A percentile compares a stretch with the other conserved stretches of the same genome.
These are phyloP conservation scores for Periphyllus acericola DNA, from an alignment of 2,888 invertebrate genomes.

Conservation along the genomic window DNA sequence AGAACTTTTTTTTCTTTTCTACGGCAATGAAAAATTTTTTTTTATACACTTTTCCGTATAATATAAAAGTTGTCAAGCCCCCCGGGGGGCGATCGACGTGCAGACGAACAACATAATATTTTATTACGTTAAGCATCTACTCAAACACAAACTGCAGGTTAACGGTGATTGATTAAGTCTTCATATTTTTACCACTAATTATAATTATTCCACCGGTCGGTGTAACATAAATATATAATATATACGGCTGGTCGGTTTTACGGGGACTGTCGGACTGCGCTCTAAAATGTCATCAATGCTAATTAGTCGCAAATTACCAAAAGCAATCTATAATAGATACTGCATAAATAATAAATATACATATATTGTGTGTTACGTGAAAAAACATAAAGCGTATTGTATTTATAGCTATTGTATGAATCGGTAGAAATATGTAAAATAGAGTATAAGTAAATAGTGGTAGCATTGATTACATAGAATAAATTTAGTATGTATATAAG, in stretches of 20 bases:
- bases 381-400: not conserved
- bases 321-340: not conserved
- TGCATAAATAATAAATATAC: not conserved
- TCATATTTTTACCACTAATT: not conserved
- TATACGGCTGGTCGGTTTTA: no score
- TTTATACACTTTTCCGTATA: not conserved
- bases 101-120: no score
- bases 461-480: no score
- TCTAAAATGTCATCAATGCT: not conserved
- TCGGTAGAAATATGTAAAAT: not conserved
- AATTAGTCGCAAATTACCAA: not conserved
- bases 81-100: not conserved
- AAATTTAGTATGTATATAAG: no score
- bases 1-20: not conserved
- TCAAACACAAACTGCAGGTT: not conserved
- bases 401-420: slow-evolving; percentile 10
- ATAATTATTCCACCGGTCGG: not conserved
- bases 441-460: not conserved
- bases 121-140: not conserved
- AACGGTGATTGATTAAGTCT: not conserved
- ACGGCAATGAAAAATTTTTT: not conserved
- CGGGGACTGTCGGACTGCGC: not conserved
- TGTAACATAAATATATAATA: no score
- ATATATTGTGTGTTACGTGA: not conserved
- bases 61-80: not conserved